Conservation (phyloP, 2,113 vertebrate species). For the Corynorhinus townsendii region DNA sequence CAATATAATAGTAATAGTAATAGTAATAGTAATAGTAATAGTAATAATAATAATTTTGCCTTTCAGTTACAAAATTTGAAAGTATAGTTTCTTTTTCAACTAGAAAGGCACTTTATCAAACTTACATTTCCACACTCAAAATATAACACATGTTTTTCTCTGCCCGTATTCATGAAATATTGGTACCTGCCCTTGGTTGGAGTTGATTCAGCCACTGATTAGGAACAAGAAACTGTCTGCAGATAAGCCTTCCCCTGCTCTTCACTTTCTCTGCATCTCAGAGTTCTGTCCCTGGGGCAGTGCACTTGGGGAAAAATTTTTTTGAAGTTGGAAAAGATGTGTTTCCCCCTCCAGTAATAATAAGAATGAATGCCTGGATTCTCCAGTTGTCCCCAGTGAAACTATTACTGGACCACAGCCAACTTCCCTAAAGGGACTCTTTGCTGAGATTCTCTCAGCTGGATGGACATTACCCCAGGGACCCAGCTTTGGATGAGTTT, state of each 20-base stretch:
- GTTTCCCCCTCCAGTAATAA: not conserved
- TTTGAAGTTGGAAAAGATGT: not conserved
- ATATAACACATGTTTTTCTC: not conserved
- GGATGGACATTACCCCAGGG: not conserved
- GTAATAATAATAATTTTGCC: not conserved
- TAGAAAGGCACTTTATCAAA: not conserved
- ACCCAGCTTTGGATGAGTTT: not conserved
- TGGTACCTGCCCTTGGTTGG: not conserved
- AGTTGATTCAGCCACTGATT: not conserved
- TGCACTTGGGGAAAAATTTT: not conserved
- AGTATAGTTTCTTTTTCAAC: not conserved
- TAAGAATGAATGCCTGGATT: conserved; percentile 26
- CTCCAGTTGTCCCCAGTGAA: not conserved
- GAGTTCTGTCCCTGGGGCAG: conserved; percentile 6
- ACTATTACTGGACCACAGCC: not conserved
- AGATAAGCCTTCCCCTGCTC: not conserved
- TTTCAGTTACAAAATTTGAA: not conserved
- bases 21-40: too few species aligned
- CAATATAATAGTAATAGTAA: not conserved
- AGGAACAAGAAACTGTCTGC: not conserved
- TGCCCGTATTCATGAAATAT: not conserved
- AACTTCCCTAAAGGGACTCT: not conserved
- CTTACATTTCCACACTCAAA: not conserved
- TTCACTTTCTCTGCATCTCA: not conserved
- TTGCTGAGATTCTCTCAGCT: not conserved